Conservation (phyloP, 1,140 invertebrate species). For the Drosophila santomea region DNA sequence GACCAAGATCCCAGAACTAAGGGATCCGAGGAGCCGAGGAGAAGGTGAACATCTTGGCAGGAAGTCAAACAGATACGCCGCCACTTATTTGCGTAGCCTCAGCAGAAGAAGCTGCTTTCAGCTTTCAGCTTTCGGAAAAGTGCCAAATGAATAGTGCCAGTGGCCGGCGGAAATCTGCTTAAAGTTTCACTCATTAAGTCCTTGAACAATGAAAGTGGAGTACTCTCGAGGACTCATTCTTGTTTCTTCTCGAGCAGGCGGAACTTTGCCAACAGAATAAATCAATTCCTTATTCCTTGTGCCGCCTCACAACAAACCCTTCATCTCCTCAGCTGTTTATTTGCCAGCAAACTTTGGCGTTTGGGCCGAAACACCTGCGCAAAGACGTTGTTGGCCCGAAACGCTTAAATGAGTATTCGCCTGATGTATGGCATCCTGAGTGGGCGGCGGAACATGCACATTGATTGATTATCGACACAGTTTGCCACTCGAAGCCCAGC, state of each 20-base stretch:
- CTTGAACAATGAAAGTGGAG: constrained; percentile 45
- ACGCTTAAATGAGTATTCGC: constrained; percentile 39
- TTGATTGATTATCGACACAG: constrained; percentile 77
- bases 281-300: constrained; percentile 46
- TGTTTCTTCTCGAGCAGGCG: constrained; percentile 9
- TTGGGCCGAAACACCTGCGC: constrained; percentile 34
- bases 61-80: constrained; percentile 39
- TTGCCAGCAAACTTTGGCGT: constrained; percentile 54
- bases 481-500: constrained; percentile 58
- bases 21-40: constrained; percentile 1
- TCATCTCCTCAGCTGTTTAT: constrained; percentile 48
- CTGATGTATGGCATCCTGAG: constrained; percentile 5
- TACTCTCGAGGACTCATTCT: constrained; percentile 16
- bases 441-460: constrained; percentile 21
- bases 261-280: constrained; percentile 57
- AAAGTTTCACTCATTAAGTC: constrained; percentile 55
- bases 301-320: constrained; percentile 31
- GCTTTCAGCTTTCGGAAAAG: constrained; percentile 9
- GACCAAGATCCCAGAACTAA: not conserved
- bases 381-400: constrained; percentile 10
- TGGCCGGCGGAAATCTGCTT: constrained; percentile 37
- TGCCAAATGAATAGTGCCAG: constrained; percentile 45
- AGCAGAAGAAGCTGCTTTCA: not conserved
- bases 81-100: constrained; percentile 12
- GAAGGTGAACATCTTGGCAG: constrained; percentile 28